Percentiles rank a stretch among this genome's conserved stretches.
These are phyloP conservation scores for Pelobates fuscus DNA, from an alignment of 2,113 vertebrate species.

Conservation along the genomic window DNA sequence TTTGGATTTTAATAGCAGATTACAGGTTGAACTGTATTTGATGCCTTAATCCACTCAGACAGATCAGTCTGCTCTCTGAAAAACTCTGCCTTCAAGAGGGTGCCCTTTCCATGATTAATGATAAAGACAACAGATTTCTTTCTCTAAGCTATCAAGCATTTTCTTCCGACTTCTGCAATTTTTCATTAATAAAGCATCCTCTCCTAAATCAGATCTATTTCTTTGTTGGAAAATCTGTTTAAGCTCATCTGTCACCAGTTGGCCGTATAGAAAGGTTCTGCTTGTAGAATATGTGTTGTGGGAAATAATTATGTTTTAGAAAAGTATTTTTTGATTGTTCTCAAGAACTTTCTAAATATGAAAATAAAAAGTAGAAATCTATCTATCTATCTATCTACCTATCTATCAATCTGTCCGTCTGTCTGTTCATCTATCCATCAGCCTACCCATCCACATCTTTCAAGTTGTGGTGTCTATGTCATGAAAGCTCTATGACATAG, in stretches of 20 bases:
- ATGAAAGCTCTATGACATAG: too few relatives aligned
- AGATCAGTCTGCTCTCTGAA: slow-evolving; percentile 11
- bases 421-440: too few relatives aligned
- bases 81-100: not conserved
- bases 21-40: slow-evolving; percentile 48
- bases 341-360: too few relatives aligned
- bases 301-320: not conserved
- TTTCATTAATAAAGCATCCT: slow-evolving; percentile 34
- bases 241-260: slow-evolving; percentile 24
- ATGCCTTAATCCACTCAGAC: slow-evolving; percentile 35
- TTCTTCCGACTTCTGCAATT: slow-evolving; percentile 20
- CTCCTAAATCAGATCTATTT: slow-evolving; percentile 38
- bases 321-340: too few relatives aligned
- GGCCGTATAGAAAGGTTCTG: slow-evolving; percentile 12
- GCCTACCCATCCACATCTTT: too few relatives aligned
- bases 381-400: too few relatives aligned
- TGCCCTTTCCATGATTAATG: slow-evolving; percentile 23
- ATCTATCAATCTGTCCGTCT: too few relatives aligned
- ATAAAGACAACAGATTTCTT: slow-evolving; percentile 22
- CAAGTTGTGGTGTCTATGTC: too few relatives aligned
- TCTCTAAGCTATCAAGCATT: slow-evolving; percentile 25
- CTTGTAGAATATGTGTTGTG: not conserved
- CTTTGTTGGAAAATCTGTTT: slow-evolving; percentile 26
- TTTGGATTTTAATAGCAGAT: slow-evolving; percentile 37
- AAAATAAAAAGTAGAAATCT: too few relatives aligned